Evolutionary conservation across 2,113 vertebrate species (phyloP), one percentile per base, ranked within the genome.

Genomic region (Anser cygnoides): DNA sequence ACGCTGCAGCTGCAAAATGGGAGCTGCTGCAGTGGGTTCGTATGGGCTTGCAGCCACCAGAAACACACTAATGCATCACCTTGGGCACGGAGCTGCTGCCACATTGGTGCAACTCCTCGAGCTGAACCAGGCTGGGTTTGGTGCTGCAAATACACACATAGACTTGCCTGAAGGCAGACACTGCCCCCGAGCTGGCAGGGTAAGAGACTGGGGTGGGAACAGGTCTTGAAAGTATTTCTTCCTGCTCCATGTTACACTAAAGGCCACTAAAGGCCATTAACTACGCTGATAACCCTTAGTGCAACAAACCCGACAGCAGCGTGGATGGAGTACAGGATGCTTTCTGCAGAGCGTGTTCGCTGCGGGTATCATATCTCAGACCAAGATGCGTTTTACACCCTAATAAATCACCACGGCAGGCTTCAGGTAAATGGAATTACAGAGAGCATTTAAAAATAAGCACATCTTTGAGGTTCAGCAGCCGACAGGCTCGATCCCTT

Each of bases 281-380:
- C 78, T 70, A 35, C 59, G 8, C 22, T 16, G 43, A 55, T 6
- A 41, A n/a, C 3, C 72, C 10, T 49, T 10, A 54, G 37, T 8
- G 29, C 41, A 68, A 20, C 54, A 63, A 68, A 29, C 33, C 18
- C 4, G 2, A 49, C 11, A 33, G 23, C 54, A 33, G 11, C 0
- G 4, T 0, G 0, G n/a, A n/a, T 26, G 23, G 16, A 39, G 16
- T 58, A 68, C 0, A 0, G 26, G 54, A 33, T 19, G 10, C 33
- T 43, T 87, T 66, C 37, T 63, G 49, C 37, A 49, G 43, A 76
- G 18, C 4, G 1, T 0, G 0, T 5, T 3, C 2, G 41, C 67
- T 11, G 54, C 21, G 52, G 33, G 41, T 18, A 46, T 16, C 75
- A 78, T 11, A 20, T 55, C 43, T 25, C 31, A 44, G 44, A 11